Conservation (phyloP, 2,888 invertebrate genomes). For the Melieria omissa region DNA sequence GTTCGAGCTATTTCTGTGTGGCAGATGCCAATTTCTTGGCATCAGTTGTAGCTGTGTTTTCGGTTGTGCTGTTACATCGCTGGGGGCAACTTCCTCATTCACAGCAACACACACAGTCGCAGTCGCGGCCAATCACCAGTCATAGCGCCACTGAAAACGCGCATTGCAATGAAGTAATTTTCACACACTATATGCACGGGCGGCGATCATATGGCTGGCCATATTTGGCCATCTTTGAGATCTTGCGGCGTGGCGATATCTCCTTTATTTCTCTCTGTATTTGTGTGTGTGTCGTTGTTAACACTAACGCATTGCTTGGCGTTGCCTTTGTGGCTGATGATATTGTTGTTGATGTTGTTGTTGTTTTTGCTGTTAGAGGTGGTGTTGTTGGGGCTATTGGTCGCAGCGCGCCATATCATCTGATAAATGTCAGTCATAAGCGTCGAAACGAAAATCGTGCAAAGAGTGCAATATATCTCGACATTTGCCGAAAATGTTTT, state of each 20-base stretch:
- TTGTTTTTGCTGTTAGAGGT: conserved; percentile 4
- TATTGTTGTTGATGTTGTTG: not conserved
- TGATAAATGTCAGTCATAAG: conserved; percentile 45
- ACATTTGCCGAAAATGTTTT: conserved; percentile 26
- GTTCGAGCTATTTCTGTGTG: too few species aligned
- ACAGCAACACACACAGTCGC: not conserved
- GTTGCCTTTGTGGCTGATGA: not conserved
- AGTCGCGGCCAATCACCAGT: not conserved
- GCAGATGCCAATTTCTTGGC: too few species aligned
- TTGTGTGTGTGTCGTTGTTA: not conserved
- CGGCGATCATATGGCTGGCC: conserved; percentile 20
- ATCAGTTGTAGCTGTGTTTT: too few species aligned
- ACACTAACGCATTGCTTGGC: too few species aligned
- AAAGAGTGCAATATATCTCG: conserved; percentile 36
- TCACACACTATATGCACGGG: conserved; percentile 6
- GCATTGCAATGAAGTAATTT: conserved; percentile 32
- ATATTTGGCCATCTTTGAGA: conserved; percentile 19
- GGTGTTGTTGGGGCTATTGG: not conserved
- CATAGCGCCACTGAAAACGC: conserved; percentile 10
- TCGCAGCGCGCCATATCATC: conserved; percentile 33
- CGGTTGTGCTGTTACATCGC: not conserved
- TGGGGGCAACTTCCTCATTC: conserved; percentile 22
- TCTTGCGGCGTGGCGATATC: not conserved
- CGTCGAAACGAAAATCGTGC: conserved; percentile 42
- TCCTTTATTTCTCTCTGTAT: conserved; percentile 14